Evolutionary conservation across 1,140 invertebrate genomes (phyloP), one percentile per base, ranked within the genome.

Genomic region (Bombus waltoni): DNA sequence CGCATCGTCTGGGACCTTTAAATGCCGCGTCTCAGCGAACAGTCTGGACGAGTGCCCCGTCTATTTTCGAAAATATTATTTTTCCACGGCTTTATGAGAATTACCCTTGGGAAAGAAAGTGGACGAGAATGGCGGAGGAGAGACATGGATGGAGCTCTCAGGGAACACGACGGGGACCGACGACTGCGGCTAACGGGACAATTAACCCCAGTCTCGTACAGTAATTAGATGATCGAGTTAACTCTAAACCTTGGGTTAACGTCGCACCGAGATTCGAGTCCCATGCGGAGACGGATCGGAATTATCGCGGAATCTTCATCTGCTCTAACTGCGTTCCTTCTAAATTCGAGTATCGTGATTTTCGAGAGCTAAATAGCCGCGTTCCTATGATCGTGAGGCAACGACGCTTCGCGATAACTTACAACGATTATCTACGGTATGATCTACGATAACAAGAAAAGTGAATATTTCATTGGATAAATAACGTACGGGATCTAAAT

Each of bases 191-290:
- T 92, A 93, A 93, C 91, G 92, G 91, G 91, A 92, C 92, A 94
- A 94, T 94, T 94, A 94, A 94, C 93, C 94, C 90, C 87, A 88
- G 85, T 85, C 77, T 80, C 89, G 86, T 91, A 75, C 86, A 91
- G 92, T 94, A 94, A 94, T 94, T 94, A 92, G 89, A 94, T 94
- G 90, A 94, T 93, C 92, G 92, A 93, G 93, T 94, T 93, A 92
- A 94, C 93, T 93, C 80, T 79, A 93, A 93, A 93, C 87, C 91
- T 78, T 88, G 92, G 87, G 89, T 93, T 93, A 93, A 93, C 89
- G 87, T 88, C 83, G 84, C 42, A 40, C 89, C 83, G 90, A 91
- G 93, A 93, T 93, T 93, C 83, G 65, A 86, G 75, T 80, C 75
- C 87, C 82, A 73, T 83, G 38, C 75, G 65, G 32, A 80, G 82